Conservation (phyloP, 2,888 invertebrate genomes). For the Vandiemenella viatica region DNA sequence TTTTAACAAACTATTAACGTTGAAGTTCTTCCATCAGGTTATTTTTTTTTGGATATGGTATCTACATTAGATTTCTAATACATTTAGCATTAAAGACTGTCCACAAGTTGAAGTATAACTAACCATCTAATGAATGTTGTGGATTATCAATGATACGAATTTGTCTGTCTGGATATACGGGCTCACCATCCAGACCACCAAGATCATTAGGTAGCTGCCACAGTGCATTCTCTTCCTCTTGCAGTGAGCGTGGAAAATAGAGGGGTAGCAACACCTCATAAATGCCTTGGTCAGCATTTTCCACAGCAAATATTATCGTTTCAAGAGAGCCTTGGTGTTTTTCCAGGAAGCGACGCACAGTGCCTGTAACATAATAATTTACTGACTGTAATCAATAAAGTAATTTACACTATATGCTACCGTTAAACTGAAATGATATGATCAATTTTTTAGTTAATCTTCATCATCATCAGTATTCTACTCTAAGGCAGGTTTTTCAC, state of each 20-base stretch:
- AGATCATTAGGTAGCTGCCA: conserved; percentile 58
- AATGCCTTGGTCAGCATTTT: conserved; percentile 52
- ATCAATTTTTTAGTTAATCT: too few relatives aligned
- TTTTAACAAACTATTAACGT: too few relatives aligned
- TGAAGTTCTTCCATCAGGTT: too few relatives aligned
- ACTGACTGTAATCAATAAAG: too few relatives aligned
- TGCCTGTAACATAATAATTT: conserved; percentile 59
- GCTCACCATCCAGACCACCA: conserved; percentile 62
- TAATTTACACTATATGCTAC: too few relatives aligned
- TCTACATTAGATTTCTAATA: too few relatives aligned
- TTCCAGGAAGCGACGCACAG: conserved; percentile 73
- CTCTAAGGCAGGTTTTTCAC: too few relatives aligned
- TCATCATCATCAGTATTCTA: too few relatives aligned
- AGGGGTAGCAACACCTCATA: conserved; percentile 66
- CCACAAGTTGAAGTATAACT: too few relatives aligned
- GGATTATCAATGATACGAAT: conserved; percentile 89
- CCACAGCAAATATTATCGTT: conserved; percentile 58
- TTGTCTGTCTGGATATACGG: conserved; percentile 60
- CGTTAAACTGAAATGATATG: too few relatives aligned
- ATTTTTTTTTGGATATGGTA: too few relatives aligned
- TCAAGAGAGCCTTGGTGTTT: conserved; percentile 51
- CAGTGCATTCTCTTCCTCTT: conserved; percentile 62
- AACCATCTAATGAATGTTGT: conserved; percentile 40
- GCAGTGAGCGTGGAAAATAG: conserved; percentile 71
- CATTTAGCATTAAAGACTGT: too few relatives aligned